Evolutionary conservation across 2,888 invertebrate genomes (phyloP).

Genomic region (Caenorhabditis angaria): DNA sequence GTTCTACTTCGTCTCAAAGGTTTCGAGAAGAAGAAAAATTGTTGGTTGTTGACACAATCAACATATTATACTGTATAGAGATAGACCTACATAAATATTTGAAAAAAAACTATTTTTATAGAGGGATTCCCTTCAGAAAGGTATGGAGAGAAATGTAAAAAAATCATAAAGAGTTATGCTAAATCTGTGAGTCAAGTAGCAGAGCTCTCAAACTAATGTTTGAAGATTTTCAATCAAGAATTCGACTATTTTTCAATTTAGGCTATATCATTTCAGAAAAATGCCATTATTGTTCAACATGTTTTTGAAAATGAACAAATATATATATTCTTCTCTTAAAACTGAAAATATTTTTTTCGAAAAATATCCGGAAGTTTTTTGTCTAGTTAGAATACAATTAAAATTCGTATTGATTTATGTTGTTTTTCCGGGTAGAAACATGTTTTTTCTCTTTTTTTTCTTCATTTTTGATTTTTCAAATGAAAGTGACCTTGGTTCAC

Average conservation of each 20-base stretch:
- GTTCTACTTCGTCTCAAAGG: conserved; percentile 8
- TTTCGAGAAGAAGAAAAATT: too few species aligned
- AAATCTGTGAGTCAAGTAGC: too few species aligned
- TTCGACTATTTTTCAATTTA: too few species aligned
- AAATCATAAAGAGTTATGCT: too few species aligned
- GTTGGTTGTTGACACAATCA: conserved; percentile 31
- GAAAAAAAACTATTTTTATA: conserved; percentile 5
- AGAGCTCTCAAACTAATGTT: too few species aligned
- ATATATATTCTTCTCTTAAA: too few species aligned
- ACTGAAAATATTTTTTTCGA: conserved; percentile 5
- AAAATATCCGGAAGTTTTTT: conserved; percentile 18
- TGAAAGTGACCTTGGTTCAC: background rate
- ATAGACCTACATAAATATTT: background rate
- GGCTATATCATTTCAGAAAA: too few species aligned
- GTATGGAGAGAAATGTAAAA: background rate
- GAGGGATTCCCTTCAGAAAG: background rate
- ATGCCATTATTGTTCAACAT: too few species aligned
- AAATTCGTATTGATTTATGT: conserved; percentile 7
- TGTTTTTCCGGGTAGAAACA: conserved; percentile 1
- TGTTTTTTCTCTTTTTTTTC: conserved; percentile 9
- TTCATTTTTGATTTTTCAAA: conserved; percentile 5
- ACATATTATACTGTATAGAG: conserved; percentile 26
- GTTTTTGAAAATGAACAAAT: too few species aligned
- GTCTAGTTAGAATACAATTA: conserved; percentile 22
- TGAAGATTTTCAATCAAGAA: too few species aligned